Conservation (phyloP, 2,888 invertebrate species). For the Nineta flava region DNA sequence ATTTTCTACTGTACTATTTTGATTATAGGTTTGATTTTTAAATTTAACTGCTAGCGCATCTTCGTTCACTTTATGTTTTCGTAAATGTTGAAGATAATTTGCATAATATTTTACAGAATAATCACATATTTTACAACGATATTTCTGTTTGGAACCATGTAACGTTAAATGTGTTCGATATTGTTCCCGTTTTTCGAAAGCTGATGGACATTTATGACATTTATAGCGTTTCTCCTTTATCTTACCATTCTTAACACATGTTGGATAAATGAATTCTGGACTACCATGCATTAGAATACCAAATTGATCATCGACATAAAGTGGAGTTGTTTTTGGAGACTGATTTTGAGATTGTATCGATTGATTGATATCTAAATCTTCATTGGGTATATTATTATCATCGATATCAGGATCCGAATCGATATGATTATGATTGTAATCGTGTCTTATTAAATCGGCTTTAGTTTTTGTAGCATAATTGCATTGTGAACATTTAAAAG, state of each 20-base stretch:
- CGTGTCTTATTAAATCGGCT: conserved; percentile 50
- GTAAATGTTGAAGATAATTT: conserved; percentile 66
- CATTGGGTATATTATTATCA: background rate
- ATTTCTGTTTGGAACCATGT: conserved; percentile 70
- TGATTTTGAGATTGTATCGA: conserved; percentile 22
- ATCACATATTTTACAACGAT: conserved; percentile 70
- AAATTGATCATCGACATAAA: conserved; percentile 48
- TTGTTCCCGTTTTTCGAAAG: conserved; percentile 72
- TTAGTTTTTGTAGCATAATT: conserved; percentile 52
- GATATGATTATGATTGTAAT: conserved; percentile 27
- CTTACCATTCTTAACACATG: conserved; percentile 55
- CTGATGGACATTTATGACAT: conserved; percentile 74
- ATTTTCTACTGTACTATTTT: conserved; percentile 10
- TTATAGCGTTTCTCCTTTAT: conserved; percentile 64
- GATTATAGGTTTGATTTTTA: conserved; percentile 10
- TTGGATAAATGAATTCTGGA: conserved; percentile 61
- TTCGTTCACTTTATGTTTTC: conserved; percentile 59
- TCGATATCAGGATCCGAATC: conserved; percentile 21
- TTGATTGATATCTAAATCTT: background rate
- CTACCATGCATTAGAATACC: conserved; percentile 55
- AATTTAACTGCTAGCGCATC: conserved; percentile 44
- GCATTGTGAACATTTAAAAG: conserved; percentile 53
- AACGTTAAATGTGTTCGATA: conserved; percentile 67
- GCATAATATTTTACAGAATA: conserved; percentile 79
- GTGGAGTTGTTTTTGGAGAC: conserved; percentile 17